These are phyloP conservation scores for Pipa parva DNA, from an alignment of 2,113 vertebrate species.

Conservation along the genomic window DNA sequence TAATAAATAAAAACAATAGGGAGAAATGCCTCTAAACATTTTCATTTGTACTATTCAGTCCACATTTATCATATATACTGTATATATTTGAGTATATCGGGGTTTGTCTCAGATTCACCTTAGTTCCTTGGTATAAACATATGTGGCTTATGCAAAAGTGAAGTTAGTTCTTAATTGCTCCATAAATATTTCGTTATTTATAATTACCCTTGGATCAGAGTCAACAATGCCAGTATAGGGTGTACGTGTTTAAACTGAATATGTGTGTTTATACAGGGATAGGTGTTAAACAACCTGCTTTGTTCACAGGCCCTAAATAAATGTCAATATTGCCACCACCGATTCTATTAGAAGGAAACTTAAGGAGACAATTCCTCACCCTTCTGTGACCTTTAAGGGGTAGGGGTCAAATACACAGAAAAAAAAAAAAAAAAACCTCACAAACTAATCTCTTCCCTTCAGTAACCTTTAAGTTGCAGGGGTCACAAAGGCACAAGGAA, in stretches of 20 bases:
- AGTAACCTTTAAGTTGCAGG: slow-evolving; percentile 1
- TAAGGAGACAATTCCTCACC: slow-evolving; percentile 39
- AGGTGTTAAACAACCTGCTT: slow-evolving; percentile 25
- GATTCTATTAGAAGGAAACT: slow-evolving; percentile 27
- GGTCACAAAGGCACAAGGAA: slow-evolving; percentile 5
- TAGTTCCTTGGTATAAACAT: too few species aligned
- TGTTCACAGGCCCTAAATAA: slow-evolving; percentile 26
- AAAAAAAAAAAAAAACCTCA: too few species aligned
- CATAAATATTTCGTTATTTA: neutral
- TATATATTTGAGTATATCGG: too few species aligned
- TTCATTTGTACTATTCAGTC: too few species aligned
- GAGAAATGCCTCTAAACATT: too few species aligned
- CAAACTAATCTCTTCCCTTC: slow-evolving; percentile 28
- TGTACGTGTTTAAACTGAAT: slow-evolving; percentile 4
- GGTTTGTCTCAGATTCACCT: too few species aligned
- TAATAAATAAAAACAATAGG: too few species aligned
- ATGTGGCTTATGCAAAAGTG: neutral
- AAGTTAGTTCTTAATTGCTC: neutral
- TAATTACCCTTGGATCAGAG: neutral
- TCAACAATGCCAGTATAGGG: slow-evolving; percentile 9
- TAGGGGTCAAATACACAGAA: slow-evolving; percentile 33
- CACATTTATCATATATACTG: too few species aligned
- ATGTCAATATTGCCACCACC: slow-evolving; percentile 25
- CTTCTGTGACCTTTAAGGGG: slow-evolving; percentile 26
- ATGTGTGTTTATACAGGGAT: slow-evolving; percentile 28